phyloP scores from a whole-genome alignment of 2,797 vertebrate genomes.

The Trematomus bernacchii region DNA sequence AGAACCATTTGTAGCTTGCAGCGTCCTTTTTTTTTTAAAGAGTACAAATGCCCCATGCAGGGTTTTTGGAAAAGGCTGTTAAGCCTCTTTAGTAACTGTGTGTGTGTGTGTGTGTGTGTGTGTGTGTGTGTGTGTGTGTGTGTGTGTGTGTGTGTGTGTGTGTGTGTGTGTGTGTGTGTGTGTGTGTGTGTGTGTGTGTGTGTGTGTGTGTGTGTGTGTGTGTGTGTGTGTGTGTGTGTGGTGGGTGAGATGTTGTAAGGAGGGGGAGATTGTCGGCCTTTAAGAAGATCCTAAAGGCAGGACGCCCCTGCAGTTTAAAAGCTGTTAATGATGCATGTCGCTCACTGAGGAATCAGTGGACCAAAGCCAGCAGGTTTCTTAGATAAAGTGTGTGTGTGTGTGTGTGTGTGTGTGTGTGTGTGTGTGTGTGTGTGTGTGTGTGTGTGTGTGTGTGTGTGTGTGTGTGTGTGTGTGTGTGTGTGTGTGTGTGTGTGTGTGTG shows the following conservation, averaged over 20 bases:
- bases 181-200: constrained; percentile 52
- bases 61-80: constrained; percentile 68
- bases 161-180: constrained; percentile 59
- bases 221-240: constrained; percentile 60
- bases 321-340: constrained; percentile 84
- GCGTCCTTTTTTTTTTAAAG: constrained; percentile 51
- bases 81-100: constrained; percentile 75
- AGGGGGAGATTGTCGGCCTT: constrained; percentile 62
- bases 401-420: constrained; percentile 10
- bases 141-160: constrained; percentile 12
- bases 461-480: constrained; percentile 5
- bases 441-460: constrained; percentile 12
- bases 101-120: constrained; percentile 53
- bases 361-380: constrained; percentile 72
- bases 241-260: constrained; percentile 57
- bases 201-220: constrained; percentile 6
- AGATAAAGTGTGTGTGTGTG: constrained; percentile 47
- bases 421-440: background rate
- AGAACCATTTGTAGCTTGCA: constrained; percentile 56
- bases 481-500: constrained; percentile 29
- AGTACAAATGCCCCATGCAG: constrained; percentile 67
- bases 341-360: constrained; percentile 77
- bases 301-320: constrained; percentile 77
- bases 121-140: constrained; percentile 53
- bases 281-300: constrained; percentile 72